Evolutionary conservation across 2,797 vertebrate genomes (phyloP).

Genomic region (Yasuhikotakia modesta): DNA sequence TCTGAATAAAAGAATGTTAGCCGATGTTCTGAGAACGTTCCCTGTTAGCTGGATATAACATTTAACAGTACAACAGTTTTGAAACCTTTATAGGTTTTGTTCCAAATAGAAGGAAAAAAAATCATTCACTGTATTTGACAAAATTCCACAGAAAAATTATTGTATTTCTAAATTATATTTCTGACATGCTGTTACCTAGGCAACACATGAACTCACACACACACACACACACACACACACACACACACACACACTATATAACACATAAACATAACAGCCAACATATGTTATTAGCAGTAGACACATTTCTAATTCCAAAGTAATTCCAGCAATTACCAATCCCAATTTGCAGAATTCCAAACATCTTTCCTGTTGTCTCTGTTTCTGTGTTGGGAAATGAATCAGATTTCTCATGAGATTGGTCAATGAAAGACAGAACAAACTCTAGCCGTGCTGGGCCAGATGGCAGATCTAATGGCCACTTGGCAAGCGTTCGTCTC

Average conservation of each 20-base stretch:
- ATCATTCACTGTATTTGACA: constrained; percentile 4
- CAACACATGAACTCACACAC: background rate
- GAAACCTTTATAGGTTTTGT: no score
- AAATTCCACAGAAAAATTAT: constrained; percentile 10
- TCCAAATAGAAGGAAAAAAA: constrained; percentile 9
- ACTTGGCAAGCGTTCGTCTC: constrained; percentile 55
- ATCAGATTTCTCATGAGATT: constrained; percentile 60
- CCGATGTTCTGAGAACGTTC: no score
- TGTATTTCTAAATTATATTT: background rate
- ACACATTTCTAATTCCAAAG: constrained; percentile 7
- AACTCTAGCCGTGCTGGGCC: no score
- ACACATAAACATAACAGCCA: background rate
- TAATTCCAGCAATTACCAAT: constrained; percentile 26
- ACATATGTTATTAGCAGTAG: constrained; percentile 14
- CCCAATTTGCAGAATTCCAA: constrained; percentile 45
- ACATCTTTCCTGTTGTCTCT: constrained; percentile 20
- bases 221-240: no score
- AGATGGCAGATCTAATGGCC: no score
- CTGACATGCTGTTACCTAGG: constrained; percentile 2
- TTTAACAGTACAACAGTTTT: no score
- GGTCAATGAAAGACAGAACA: no score
- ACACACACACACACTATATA: no score
- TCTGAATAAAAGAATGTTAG: no score
- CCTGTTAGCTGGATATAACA: no score
- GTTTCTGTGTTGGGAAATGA: constrained; percentile 53